Evolutionary conservation across 2,797 vertebrate species (phyloP), one percentile per base, ranked within the genome.

Genomic region (Arnoldichthys spilopterus): DNA sequence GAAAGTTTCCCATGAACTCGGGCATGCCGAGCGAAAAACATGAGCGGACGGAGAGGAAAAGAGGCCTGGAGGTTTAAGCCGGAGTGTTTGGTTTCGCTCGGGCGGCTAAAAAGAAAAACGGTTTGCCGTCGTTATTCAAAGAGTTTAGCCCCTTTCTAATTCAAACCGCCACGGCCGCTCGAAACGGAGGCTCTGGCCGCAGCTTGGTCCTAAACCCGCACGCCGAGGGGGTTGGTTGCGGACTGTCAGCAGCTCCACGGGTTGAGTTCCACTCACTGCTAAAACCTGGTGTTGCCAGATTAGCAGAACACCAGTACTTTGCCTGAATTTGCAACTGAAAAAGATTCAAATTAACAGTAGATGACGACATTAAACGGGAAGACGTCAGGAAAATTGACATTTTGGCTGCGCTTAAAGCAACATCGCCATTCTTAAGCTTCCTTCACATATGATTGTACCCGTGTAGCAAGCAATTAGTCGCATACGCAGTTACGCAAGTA

Each of bases 1-100:
- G 85, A 13, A 80, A 87, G 87, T 90, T 94, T 94, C 92, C 90
- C 92, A 93, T 90, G 92, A 93, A 93, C 92, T 86, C 89, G 30
- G 82, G 6, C 67, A 87, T 82, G 74, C 85, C 85, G 87, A 88
- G 87, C 81, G 80, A 90, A 92, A n/a, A 92, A 91, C 86, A 90
- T 89, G 89, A 86, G 40, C 76, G 20, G 40, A n/a, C 28, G 64
- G 81, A 69, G 79, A 30, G 40, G 3, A 78, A 58, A 71, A 81
- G 71, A 1, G 77, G 89, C 86, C 91, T 88, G 90, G 90, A 88
- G 88, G 91, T 90, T 91, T 82, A 82, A 74, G 85, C 32, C 20
- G 83, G 80, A 80, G 90, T 89, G 90, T 92, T 93, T 91, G 79
- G 89, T 91, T 93, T 92, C 88, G 90, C 80, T 80, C 79, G 12